phyloP scores from a whole-genome alignment of 92 coral and sea anemone genomes.

The Blastomussa wellsi region DNA sequence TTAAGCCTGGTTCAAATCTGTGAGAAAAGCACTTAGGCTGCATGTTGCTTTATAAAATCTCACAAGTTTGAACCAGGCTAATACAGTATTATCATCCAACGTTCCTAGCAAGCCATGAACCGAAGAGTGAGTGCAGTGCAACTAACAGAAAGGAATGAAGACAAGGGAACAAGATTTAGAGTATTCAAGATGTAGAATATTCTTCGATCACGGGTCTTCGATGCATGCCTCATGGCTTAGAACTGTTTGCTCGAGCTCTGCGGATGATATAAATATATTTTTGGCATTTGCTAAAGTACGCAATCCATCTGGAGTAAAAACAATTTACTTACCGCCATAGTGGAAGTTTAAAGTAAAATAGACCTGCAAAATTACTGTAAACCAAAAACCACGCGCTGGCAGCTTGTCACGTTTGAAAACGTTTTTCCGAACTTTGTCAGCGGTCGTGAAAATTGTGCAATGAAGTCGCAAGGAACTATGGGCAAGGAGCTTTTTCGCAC shows the following conservation, averaged over 20 bases:
- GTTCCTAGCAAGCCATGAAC: too few relatives aligned
- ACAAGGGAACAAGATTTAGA: not conserved
- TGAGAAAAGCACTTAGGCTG: too few relatives aligned
- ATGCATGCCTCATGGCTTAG: too few relatives aligned
- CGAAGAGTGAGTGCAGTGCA: not conserved
- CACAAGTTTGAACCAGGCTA: too few relatives aligned
- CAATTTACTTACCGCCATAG: slow-evolving; percentile 45
- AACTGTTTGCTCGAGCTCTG: not conserved
- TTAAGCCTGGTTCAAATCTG: too few relatives aligned
- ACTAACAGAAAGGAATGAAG: not conserved
- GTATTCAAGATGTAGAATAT: too few relatives aligned
- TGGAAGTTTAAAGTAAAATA: slow-evolving; percentile 9
- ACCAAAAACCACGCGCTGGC: slow-evolving; percentile 25
- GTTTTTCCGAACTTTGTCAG: slow-evolving; percentile 9
- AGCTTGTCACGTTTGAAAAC: slow-evolving; percentile 7
- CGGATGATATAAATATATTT: not conserved
- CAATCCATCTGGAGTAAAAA: not conserved
- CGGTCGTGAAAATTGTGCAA: not conserved
- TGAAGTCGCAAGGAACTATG: not conserved
- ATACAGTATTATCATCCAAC: too few relatives aligned
- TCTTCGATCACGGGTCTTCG: too few relatives aligned
- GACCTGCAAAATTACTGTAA: not conserved
- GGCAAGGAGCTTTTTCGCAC: not conserved
- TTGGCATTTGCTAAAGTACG: not conserved
- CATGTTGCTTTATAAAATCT: too few relatives aligned